Percentiles rank a stretch among this genome's conserved stretches.
Conservation (phyloP, 2,888 invertebrate species). For the Zygogramma bicolorata region DNA sequence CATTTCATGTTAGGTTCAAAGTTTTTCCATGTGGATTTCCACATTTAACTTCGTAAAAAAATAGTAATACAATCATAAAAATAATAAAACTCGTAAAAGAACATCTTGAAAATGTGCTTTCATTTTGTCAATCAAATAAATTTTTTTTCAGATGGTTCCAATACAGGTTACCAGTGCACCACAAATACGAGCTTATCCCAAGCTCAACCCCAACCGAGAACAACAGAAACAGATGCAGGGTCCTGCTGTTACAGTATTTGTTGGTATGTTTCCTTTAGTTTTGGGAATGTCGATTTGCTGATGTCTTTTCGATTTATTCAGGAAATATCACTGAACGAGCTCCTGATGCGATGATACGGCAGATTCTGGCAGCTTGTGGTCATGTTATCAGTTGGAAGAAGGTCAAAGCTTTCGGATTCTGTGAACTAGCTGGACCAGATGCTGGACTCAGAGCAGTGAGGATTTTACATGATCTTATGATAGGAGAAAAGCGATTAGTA, state of each 20-base stretch:
- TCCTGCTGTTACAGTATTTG: slow-evolving; percentile 96
- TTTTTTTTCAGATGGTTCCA: slow-evolving; percentile 69
- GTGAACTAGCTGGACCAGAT: slow-evolving; percentile 96
- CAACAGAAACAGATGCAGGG: slow-evolving; percentile 71
- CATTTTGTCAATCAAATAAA: slow-evolving; percentile 6
- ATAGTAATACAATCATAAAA: too few species aligned
- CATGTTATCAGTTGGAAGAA: slow-evolving; percentile 97
- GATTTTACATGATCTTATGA: slow-evolving; percentile 90
- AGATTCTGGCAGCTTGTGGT: slow-evolving; percentile 93
- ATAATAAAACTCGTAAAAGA: too few species aligned
- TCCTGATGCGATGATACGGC: slow-evolving; percentile 94
- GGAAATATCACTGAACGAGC: slow-evolving; percentile 94
- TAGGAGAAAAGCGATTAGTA: slow-evolving; percentile 93
- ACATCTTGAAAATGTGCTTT: too few species aligned
- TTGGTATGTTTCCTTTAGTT: slow-evolving; percentile 73
- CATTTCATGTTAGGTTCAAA: too few species aligned
- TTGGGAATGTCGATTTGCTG: background rate
- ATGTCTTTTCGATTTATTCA: slow-evolving; percentile 51
- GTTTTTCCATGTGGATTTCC: too few species aligned
- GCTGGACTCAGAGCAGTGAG: slow-evolving; percentile 94
- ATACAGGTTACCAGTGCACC: slow-evolving; percentile 66
- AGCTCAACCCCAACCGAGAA: slow-evolving; percentile 63
- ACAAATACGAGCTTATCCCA: slow-evolving; percentile 64
- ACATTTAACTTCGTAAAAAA: too few species aligned
- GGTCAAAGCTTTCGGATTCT: slow-evolving; percentile 97